phyloP scores from a whole-genome alignment of 2,797 vertebrate genomes.

The Falco naumanni region DNA sequence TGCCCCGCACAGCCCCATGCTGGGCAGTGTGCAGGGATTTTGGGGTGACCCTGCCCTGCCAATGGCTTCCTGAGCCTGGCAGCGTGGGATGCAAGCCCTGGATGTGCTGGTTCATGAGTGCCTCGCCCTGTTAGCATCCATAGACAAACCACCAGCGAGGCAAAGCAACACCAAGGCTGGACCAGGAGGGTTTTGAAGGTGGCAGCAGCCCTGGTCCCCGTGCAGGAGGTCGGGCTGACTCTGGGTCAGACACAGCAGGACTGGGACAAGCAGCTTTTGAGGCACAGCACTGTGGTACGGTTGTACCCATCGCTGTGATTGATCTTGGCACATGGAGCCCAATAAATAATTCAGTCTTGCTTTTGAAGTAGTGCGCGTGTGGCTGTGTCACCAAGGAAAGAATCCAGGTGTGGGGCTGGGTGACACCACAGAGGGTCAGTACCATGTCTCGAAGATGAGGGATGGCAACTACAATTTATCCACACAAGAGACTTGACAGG shows the following conservation, averaged over 20 bases:
- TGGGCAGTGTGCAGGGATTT: not conserved
- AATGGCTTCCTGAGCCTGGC: not conserved
- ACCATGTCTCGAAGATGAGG: not conserved
- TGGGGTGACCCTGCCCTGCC: not conserved
- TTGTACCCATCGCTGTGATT: fast-evolving
- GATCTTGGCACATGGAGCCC: too few relatives aligned
- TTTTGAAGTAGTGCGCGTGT: not conserved
- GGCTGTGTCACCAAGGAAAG: not conserved
- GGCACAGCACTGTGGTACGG: not conserved
- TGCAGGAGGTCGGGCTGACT: not conserved
- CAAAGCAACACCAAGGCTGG: fast-evolving
- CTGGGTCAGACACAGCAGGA: not conserved
- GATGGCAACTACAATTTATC: not conserved
- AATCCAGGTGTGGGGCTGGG: not conserved
- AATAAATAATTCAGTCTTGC: not conserved
- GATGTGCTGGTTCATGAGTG: not conserved
- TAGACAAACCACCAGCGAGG: not conserved
- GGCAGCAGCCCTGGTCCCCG: not conserved
- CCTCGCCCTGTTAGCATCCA: not conserved
- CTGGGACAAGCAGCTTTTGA: not conserved
- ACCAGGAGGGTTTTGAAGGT: not conserved
- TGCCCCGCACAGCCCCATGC: not conserved
- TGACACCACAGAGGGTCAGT: not conserved
- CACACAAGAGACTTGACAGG: not conserved
- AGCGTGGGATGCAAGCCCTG: not conserved